These are phyloP conservation scores for Ceyx cyanopectus DNA, from an alignment of 2,113 vertebrate species.

Conservation along the genomic window DNA sequence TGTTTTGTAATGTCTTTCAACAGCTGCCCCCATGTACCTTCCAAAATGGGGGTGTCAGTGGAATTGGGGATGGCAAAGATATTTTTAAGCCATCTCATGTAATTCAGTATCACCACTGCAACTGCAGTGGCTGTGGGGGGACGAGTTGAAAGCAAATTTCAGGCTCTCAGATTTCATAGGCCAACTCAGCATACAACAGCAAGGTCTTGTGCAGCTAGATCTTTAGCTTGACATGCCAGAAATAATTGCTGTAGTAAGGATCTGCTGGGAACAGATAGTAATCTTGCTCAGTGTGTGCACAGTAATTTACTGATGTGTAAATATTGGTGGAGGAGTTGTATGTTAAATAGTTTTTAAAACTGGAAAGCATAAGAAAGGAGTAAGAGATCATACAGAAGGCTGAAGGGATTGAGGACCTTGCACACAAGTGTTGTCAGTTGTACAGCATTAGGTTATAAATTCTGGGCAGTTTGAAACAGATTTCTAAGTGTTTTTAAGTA, in stretches of 20 bases:
- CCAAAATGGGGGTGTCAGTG: neutral
- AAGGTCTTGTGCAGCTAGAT: neutral
- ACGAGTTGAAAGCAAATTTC: neutral
- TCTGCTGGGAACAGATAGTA: neutral
- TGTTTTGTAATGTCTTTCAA: neutral
- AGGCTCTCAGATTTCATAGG: neutral
- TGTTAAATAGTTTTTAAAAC: neutral
- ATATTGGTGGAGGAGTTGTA: neutral
- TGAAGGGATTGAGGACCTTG: neutral
- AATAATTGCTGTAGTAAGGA: neutral
- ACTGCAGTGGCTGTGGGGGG: accelerated
- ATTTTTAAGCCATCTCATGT: neutral
- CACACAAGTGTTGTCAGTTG: neutral
- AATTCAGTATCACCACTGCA: neutral
- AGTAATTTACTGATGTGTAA: neutral
- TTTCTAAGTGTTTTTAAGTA: neutral
- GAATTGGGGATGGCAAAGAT: neutral
- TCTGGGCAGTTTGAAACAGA: neutral
- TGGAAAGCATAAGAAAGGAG: neutral
- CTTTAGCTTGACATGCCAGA: neutral
- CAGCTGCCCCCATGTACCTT: neutral
- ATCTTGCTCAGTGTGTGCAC: neutral
- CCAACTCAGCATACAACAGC: neutral
- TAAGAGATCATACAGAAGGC: neutral
- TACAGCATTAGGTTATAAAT: neutral